Base-by-base conservation (phyloP, 1,140 invertebrate genomes). In the Heliconius himera region DNA sequence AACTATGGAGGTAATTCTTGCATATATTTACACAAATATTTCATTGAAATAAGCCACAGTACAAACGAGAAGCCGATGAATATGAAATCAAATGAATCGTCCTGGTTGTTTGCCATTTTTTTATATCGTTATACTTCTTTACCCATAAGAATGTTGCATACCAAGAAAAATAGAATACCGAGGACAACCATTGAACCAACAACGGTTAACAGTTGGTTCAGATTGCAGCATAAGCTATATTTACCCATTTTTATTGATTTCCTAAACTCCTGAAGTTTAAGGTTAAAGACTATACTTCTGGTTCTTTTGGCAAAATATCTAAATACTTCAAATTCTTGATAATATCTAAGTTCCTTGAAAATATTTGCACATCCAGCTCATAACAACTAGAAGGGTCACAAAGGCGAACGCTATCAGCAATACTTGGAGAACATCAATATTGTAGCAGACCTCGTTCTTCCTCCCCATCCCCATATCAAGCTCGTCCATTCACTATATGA, bases 311-410 rank as follows among this genome's bases (percentile, higher is more conserved):
- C 49, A 26, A 26, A 66, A 66, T 11, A n/a, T 29, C 8, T 3
- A 26, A 66, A 3, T 26, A 29, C n/a, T 22, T 22, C 0, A 13
- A 1, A 2, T 60, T 26, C 26, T 66, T 66, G 22, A n/a, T 26
- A 29, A 16, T 26, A 66, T 8, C 76, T 83, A 87, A 16, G 83
- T 81, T 9, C 83, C 74, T 83, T 88, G 83, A 49, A 90, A 90
- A 70, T 90, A 89, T 81, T 91, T 92, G 77, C 89, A 91, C 88
- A 92, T 89, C 90, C 91, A 92, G 72, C 85, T 90, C 81, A 91
- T 85, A 6, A 89, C 84, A 36, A 91, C 79, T 0, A 91, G 82
- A 9, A 92, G 77, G 0, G 88, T 90, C 0, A 91, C 89, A 46
- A 91, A 91, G 0, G 88, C 90, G 54, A 92, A 88, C 1, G 88